phyloP scores from a whole-genome alignment of 2,797 vertebrate species.

The Channa striata region DNA sequence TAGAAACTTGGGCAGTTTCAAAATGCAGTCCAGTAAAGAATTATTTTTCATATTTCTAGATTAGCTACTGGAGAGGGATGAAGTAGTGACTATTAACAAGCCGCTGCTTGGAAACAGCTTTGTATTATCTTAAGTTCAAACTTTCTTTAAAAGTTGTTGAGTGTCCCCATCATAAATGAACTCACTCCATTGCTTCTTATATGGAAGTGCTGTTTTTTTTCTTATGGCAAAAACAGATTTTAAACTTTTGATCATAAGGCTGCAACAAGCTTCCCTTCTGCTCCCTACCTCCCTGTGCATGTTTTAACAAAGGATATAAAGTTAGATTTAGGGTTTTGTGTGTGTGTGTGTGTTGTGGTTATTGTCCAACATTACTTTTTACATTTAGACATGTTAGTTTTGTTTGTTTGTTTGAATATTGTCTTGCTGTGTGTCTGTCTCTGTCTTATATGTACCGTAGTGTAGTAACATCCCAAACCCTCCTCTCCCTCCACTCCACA shows the following conservation, averaged over 20 bases:
- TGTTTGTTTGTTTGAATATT: slow-evolving; percentile 20
- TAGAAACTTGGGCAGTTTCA: neutral
- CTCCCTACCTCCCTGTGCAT: slow-evolving; percentile 44
- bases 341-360: slow-evolving; percentile 36
- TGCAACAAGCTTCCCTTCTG: slow-evolving; percentile 39
- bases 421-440: slow-evolving; percentile 56
- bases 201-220: slow-evolving; percentile 13
- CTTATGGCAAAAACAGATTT: slow-evolving; percentile 24
- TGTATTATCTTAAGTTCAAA: slow-evolving; percentile 32
- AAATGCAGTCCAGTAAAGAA: neutral
- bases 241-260: slow-evolving; percentile 13
- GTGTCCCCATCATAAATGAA: slow-evolving; percentile 8
- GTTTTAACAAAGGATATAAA: slow-evolving; percentile 16
- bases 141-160: slow-evolving; percentile 28
- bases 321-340: slow-evolving; percentile 18
- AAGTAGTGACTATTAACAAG: slow-evolving; percentile 54
- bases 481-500: slow-evolving; percentile 74
- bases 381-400: slow-evolving; percentile 2
- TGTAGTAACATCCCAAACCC: slow-evolving; percentile 77
- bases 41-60: slow-evolving; percentile 19
- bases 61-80: slow-evolving; percentile 67
- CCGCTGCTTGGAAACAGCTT: slow-evolving; percentile 64
- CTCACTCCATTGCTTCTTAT: slow-evolving; percentile 29
- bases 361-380: slow-evolving; percentile 4
- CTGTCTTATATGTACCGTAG: slow-evolving; percentile 70